Percentiles rank a stretch among this genome's conserved stretches.
Conservation (phyloP, 2,888 invertebrate species). For the Scaptomyza parva region DNA sequence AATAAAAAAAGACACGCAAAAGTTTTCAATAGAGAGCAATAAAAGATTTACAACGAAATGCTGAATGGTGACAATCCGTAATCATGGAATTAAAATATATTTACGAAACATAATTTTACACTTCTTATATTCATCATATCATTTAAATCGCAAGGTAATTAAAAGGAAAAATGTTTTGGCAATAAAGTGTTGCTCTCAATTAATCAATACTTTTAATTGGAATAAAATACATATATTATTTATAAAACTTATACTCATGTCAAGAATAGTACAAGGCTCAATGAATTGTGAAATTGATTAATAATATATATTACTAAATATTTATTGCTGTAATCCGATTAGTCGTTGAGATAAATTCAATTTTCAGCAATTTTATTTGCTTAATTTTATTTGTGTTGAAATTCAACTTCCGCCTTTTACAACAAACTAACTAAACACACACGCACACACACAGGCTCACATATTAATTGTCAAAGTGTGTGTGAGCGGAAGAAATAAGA, state of each 20-base stretch:
- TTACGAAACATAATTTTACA: too few species aligned
- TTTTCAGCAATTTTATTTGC: conserved; percentile 40
- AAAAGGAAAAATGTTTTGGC: neutral
- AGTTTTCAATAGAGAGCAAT: conserved; percentile 52
- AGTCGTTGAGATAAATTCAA: conserved; percentile 20
- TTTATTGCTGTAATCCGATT: conserved; percentile 35
- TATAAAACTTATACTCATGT: neutral
- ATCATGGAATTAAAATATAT: too few species aligned
- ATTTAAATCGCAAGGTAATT: neutral
- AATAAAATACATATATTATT: neutral
- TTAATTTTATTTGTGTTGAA: conserved; percentile 45
- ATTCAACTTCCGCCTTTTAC: conserved; percentile 37
- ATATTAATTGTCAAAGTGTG: conserved; percentile 36
- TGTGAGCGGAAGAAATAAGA: neutral
- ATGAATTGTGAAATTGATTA: conserved; percentile 13
- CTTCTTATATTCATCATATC: neutral
- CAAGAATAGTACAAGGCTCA: neutral
- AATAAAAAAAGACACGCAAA: conserved; percentile 35
- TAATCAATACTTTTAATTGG: neutral
- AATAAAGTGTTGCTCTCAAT: neutral
- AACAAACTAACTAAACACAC: conserved; percentile 37
- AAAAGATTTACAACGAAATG: too few species aligned
- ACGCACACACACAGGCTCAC: neutral
- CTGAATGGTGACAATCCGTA: too few species aligned
- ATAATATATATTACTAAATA: conserved; percentile 28